These are phyloP conservation scores for Euwallacea similis DNA, from an alignment of 1,140 invertebrate genomes.

Conservation along the genomic window DNA sequence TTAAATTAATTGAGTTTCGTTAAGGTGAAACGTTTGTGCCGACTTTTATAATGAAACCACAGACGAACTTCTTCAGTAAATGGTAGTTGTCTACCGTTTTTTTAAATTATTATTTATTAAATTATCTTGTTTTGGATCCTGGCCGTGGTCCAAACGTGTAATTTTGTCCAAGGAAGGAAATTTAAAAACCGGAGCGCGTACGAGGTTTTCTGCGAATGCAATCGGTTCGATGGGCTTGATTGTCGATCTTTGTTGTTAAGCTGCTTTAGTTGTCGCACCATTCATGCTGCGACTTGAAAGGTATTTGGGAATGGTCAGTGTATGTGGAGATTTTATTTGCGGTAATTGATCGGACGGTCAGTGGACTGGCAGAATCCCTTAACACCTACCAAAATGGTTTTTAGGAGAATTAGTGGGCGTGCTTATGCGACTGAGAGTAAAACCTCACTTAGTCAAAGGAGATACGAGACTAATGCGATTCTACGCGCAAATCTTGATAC, in stretches of 20 bases:
- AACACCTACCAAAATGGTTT: no score
- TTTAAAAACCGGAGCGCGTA: constrained; percentile 26
- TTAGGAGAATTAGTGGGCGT: no score
- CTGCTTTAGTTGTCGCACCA: no score
- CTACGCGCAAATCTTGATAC: no score
- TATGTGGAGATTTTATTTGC: no score
- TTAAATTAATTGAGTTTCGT: constrained; percentile 51
- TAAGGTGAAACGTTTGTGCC: constrained; percentile 46
- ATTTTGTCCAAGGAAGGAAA: constrained; percentile 23
- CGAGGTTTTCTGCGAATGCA: constrained; percentile 22
- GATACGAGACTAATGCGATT: no score
- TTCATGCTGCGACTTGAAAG: no score
- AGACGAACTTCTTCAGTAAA: constrained; percentile 49
- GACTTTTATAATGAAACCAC: constrained; percentile 46
- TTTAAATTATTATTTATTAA: constrained; percentile 47
- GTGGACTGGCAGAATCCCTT: no score
- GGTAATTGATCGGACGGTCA: no score
- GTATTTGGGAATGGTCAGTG: no score
- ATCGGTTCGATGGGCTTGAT: constrained; percentile 26
- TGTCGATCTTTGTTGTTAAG: constrained; percentile 1
- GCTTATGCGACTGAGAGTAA: no score
- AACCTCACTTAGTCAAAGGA: no score
- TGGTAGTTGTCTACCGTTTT: constrained; percentile 48
- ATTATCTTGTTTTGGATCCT: constrained; percentile 39
- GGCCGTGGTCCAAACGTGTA: constrained; percentile 22